These are phyloP conservation scores for Ladona fulva DNA, from an alignment of 1,140 invertebrate species.

Conservation along the genomic window DNA sequence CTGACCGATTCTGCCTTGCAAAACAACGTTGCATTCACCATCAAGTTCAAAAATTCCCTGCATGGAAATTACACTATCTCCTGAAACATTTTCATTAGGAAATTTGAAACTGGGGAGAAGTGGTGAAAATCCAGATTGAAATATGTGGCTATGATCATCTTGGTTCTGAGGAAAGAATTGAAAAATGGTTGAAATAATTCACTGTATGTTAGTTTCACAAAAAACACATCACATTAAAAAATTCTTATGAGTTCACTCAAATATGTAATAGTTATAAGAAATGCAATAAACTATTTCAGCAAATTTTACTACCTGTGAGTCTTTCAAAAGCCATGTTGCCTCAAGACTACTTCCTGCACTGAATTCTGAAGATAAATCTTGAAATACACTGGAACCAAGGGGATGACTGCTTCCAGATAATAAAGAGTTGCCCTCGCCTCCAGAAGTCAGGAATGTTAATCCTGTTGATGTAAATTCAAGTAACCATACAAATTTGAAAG, in stretches of 20 bases:
- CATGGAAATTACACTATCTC: slow-evolving; percentile 35
- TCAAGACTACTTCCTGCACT: slow-evolving; percentile 22
- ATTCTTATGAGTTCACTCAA: too few relatives aligned
- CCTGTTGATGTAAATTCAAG: neutral
- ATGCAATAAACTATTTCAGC: neutral
- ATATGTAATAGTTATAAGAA: too few relatives aligned
- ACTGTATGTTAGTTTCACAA: too few relatives aligned
- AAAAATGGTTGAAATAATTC: too few relatives aligned
- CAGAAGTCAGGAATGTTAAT: slow-evolving; percentile 21
- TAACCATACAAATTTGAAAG: too few relatives aligned
- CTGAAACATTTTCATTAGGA: slow-evolving; percentile 28
- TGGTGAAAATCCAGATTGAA: slow-evolving; percentile 31
- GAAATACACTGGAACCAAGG: neutral
- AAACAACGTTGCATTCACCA: slow-evolving; percentile 44
- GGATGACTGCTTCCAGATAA: slow-evolving; percentile 15
- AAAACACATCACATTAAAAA: too few relatives aligned
- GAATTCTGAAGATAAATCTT: slow-evolving; percentile 19
- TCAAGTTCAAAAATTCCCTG: slow-evolving; percentile 41
- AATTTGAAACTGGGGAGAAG: slow-evolving; percentile 32
- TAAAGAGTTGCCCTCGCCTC: slow-evolving; percentile 21
- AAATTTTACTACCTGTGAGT: slow-evolving; percentile 13
- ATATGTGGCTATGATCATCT: slow-evolving; percentile 22
- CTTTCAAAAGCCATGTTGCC: slow-evolving; percentile 18
- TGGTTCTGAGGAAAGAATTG: slow-evolving; percentile 12
- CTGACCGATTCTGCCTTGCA: slow-evolving; percentile 51